Percentiles rank a stretch among this genome's conserved stretches.
Evolutionary conservation across 1,140 invertebrate species (phyloP).

Genomic region (Drosophila burlai): DNA sequence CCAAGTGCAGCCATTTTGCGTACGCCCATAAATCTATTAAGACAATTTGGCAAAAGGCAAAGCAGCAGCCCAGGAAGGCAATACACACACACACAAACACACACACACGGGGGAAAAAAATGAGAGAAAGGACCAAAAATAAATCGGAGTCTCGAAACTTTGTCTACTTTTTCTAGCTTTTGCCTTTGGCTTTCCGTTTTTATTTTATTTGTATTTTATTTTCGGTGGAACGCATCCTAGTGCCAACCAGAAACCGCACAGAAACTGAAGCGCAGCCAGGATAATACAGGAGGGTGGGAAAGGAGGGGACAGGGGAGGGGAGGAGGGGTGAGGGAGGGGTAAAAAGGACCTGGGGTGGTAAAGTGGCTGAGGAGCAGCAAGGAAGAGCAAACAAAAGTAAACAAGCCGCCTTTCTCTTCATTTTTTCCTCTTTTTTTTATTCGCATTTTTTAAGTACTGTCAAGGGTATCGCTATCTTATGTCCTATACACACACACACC

Average conservation of each 20-base stretch:
- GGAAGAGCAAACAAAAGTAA: slow-evolving; percentile 70
- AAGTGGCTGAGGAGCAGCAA: background rate
- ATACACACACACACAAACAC: slow-evolving; percentile 1
- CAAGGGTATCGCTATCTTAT: slow-evolving; percentile 80
- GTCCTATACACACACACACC: slow-evolving; percentile 45
- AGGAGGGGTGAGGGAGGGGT: background rate
- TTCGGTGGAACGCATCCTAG: slow-evolving; percentile 29
- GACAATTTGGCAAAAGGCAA: slow-evolving; percentile 74
- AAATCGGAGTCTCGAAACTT: slow-evolving; percentile 29
- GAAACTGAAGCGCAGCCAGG: slow-evolving; percentile 61
- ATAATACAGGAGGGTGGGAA: slow-evolving; percentile 33
- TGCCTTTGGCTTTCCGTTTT: background rate
- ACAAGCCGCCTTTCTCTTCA: slow-evolving; percentile 48
- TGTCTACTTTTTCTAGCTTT: slow-evolving; percentile 26
- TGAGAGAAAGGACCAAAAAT: background rate
- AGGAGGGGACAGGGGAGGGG: no score
- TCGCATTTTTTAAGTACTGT: slow-evolving; percentile 77
- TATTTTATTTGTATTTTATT: slow-evolving; percentile 37
- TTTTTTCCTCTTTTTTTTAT: slow-evolving; percentile 24
- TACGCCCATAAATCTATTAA: slow-evolving; percentile 80
- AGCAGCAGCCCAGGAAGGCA: slow-evolving; percentile 26
- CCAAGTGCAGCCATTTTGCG: slow-evolving; percentile 81
- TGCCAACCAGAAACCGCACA: slow-evolving; percentile 32
- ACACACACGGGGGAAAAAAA: background rate
- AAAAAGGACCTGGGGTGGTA: slow-evolving; percentile 9